Conservation (phyloP, 2,113 vertebrate species). For the Agelaius phoeniceus region DNA sequence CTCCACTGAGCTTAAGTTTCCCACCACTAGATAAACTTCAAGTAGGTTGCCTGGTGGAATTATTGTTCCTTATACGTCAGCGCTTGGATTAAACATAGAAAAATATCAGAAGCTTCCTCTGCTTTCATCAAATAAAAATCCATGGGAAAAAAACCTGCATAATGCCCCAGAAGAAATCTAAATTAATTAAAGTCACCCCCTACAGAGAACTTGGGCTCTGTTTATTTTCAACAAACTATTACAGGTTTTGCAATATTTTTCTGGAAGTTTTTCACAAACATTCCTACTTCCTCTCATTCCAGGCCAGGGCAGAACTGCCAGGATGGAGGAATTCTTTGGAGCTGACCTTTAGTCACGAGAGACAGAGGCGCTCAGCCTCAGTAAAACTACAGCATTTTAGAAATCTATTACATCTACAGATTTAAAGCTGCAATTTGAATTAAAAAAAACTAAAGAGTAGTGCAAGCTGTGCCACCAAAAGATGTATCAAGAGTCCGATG, state of each 20-base stretch:
- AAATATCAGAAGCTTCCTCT: constrained; percentile 40
- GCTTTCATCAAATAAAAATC: constrained; percentile 30
- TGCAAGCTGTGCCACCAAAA: background rate
- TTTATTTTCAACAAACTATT: constrained; percentile 46
- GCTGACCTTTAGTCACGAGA: background rate
- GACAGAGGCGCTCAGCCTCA: background rate
- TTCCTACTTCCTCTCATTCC: background rate
- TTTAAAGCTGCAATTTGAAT: background rate
- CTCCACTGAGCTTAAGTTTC: constrained; percentile 21
- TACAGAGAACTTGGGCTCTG: background rate
- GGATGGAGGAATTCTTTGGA: background rate
- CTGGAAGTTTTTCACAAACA: constrained; percentile 31
- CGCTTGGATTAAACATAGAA: background rate
- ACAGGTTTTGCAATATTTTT: constrained; percentile 30
- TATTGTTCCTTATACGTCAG: background rate
- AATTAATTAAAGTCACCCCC: constrained; percentile 28
- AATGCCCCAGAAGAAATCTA: constrained; percentile 15
- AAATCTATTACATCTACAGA: background rate
- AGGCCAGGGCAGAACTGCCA: background rate
- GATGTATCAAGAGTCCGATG: rapidly evolving
- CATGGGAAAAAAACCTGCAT: constrained; percentile 31
- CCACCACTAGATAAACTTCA: constrained; percentile 27
- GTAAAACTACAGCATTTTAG: background rate
- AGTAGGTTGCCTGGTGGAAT: constrained; percentile 2
- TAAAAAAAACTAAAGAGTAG: background rate